phyloP scores from a whole-genome alignment of 2,888 invertebrate species.

The Netelia inedita region DNA sequence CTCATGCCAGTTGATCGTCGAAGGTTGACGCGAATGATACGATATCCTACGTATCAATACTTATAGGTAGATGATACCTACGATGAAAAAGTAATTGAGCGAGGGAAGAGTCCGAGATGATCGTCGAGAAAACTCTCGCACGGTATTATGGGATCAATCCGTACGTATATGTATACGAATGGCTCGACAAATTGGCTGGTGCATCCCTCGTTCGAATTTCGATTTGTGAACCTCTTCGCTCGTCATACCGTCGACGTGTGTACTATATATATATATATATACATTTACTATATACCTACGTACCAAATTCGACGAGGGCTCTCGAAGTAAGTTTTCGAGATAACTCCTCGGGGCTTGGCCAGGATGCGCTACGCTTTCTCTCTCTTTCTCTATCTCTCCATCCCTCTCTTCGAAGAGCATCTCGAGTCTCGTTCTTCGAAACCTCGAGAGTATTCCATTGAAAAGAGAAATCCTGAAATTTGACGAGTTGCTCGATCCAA shows the following conservation, averaged over 20 bases:
- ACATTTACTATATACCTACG: background rate
- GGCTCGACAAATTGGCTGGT: slow-evolving; percentile 25
- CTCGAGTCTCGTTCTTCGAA: slow-evolving; percentile 19
- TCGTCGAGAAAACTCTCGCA: background rate
- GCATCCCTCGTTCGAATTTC: slow-evolving; percentile 29
- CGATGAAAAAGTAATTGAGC: background rate
- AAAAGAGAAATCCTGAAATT: slow-evolving; percentile 48
- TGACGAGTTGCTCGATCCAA: slow-evolving; percentile 53
- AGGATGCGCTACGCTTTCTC: background rate
- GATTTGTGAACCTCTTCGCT: slow-evolving; percentile 2
- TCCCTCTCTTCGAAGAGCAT: slow-evolving; percentile 16
- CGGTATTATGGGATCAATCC: slow-evolving; percentile 10
- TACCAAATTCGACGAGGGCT: slow-evolving; percentile 58
- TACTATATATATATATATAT: background rate
- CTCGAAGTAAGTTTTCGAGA: slow-evolving; percentile 66
- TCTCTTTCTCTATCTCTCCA: slow-evolving; percentile 13
- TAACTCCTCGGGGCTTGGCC: slow-evolving; percentile 41
- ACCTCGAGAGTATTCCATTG: slow-evolving; percentile 35
- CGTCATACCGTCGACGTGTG: background rate
- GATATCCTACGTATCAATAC: too few relatives aligned
- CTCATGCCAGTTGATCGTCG: too few relatives aligned
- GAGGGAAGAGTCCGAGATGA: background rate
- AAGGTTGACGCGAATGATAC: too few relatives aligned
- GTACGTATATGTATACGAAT: background rate
- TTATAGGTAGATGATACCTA: too few relatives aligned